Evolutionary conservation across 92 coral and sea anemone species (phyloP).

Genomic region (Virgularia gustaviana): DNA sequence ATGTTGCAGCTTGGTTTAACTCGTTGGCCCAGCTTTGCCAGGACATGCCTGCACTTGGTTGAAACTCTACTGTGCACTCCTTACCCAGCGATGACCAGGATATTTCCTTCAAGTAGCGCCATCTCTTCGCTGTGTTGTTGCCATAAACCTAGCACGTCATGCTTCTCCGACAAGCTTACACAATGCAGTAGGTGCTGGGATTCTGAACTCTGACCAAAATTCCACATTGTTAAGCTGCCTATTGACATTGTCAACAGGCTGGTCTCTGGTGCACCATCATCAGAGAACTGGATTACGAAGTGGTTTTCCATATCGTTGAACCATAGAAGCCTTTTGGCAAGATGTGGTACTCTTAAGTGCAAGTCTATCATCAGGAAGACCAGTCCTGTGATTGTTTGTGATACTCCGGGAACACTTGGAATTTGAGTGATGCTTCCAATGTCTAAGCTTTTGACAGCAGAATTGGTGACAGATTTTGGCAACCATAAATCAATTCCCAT

Average conservation of each 20-base stretch:
- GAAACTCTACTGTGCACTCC: slow-evolving; percentile 68
- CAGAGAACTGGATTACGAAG: no score
- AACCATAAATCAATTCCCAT: slow-evolving; percentile 50
- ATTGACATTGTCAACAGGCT: slow-evolving; percentile 66
- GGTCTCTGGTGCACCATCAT: no score
- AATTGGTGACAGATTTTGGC: no score
- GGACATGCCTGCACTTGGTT: slow-evolving; percentile 67
- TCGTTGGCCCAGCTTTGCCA: slow-evolving; percentile 76
- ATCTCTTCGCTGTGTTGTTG: slow-evolving; percentile 64
- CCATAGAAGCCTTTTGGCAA: no score
- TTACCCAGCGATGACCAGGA: no score
- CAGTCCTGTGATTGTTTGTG: no score
- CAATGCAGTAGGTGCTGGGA: slow-evolving; percentile 62
- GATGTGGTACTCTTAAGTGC: no score
- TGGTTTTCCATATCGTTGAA: no score
- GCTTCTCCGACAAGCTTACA: slow-evolving; percentile 58
- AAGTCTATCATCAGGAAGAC: no score
- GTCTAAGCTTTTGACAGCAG: slow-evolving; percentile 44
- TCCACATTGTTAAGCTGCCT: slow-evolving; percentile 61
- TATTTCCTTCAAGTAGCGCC: slow-evolving; percentile 64
- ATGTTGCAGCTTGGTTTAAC: slow-evolving; percentile 64
- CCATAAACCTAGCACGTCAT: slow-evolving; percentile 59
- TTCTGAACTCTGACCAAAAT: slow-evolving; percentile 61
- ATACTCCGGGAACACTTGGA: no score
- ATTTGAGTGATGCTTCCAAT: slow-evolving; percentile 47